phyloP scores from a whole-genome alignment of 2,888 invertebrate genomes.

The Eristalis arbustorum region DNA sequence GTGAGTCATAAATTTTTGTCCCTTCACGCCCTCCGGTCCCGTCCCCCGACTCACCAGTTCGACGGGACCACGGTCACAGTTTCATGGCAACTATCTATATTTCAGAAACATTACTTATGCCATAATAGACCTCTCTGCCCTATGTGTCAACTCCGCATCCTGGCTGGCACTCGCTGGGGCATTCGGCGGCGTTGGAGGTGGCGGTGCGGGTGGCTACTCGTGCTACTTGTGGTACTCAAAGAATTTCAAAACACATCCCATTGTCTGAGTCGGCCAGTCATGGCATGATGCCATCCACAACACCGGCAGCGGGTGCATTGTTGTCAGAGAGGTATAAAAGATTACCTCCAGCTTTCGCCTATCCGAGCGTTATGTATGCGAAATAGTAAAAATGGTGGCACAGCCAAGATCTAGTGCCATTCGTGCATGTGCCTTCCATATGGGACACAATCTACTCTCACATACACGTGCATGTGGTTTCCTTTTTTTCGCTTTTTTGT shows the following conservation, averaged over 20 bases:
- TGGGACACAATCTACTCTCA: neutral
- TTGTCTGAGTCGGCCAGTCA: conserved; percentile 49
- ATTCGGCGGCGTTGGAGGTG: conserved; percentile 1
- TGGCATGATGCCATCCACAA: conserved; percentile 56
- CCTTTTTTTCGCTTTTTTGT: conserved; percentile 29
- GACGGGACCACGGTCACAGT: neutral
- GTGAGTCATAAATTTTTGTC: conserved; percentile 66
- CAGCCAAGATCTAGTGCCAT: conserved; percentile 11
- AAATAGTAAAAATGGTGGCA: conserved; percentile 39
- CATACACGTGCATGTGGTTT: conserved; percentile 19
- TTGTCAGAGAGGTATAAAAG: conserved; percentile 68
- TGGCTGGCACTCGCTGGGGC: conserved; percentile 31
- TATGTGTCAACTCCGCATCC: conserved; percentile 61
- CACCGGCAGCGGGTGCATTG: conserved; percentile 56
- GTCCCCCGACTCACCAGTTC: neutral
- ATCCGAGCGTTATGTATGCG: conserved; percentile 34
- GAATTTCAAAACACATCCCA: conserved; percentile 49
- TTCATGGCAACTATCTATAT: conserved; percentile 63
- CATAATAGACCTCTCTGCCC: conserved; percentile 60
- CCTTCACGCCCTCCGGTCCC: conserved; percentile 17
- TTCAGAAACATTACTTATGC: conserved; percentile 68
- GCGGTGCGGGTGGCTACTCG: neutral
- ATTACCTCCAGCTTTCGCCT: conserved; percentile 62
- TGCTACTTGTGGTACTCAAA: conserved; percentile 24
- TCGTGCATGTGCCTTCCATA: conserved; percentile 57